Conservation (phyloP, 2,797 vertebrate species). For the Cygnus olor region DNA sequence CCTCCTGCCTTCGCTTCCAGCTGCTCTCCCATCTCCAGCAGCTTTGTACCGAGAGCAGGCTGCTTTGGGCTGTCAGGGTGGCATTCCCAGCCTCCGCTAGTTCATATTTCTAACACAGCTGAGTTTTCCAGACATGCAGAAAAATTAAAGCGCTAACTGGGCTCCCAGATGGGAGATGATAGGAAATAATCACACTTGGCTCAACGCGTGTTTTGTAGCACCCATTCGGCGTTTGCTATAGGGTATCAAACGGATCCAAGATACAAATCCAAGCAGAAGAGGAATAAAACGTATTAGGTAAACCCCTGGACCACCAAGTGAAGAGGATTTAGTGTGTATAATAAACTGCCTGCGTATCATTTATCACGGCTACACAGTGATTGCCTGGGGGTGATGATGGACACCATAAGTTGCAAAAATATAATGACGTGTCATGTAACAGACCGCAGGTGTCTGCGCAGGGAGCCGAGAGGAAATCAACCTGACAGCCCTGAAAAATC, state of each 20-base stretch:
- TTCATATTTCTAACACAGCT: neutral
- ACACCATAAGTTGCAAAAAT: slow-evolving; percentile 14
- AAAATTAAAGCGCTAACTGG: neutral
- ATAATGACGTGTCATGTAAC: slow-evolving; percentile 48
- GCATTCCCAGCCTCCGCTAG: neutral
- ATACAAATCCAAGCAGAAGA: neutral
- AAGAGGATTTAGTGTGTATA: slow-evolving; percentile 43
- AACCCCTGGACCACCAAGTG: slow-evolving; percentile 1
- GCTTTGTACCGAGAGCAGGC: neutral
- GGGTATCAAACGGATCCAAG: neutral
- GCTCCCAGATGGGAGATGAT: neutral
- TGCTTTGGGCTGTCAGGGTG: neutral
- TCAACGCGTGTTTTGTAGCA: fast-evolving
- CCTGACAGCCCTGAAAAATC: slow-evolving; percentile 10
- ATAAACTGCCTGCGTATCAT: slow-evolving; percentile 27
- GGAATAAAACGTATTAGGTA: slow-evolving; percentile 4
- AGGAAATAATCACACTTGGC: neutral
- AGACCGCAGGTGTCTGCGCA: slow-evolving; percentile 14
- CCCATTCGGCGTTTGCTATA: fast-evolving
- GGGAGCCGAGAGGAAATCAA: slow-evolving; percentile 2
- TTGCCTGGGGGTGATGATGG: slow-evolving; percentile 57
- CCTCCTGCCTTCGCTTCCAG: neutral
- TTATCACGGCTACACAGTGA: neutral
- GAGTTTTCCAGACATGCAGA: neutral
- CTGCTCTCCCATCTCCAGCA: neutral